Conservation (phyloP, 2,888 invertebrate species). For the Noctua pronuba region DNA sequence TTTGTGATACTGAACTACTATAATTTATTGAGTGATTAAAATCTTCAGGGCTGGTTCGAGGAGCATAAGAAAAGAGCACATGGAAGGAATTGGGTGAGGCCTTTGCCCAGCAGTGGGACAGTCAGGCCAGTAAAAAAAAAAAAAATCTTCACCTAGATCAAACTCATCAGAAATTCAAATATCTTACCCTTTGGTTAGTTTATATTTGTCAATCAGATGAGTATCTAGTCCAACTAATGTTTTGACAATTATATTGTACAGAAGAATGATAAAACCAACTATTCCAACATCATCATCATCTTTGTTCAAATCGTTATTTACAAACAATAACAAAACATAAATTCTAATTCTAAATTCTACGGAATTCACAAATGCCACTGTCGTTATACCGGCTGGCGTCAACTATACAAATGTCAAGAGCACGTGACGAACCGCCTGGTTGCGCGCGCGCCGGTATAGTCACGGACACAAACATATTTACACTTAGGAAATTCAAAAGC, state of each 20-base stretch:
- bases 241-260: not conserved
- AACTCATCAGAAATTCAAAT: not conserved
- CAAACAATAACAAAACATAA: conserved; percentile 30
- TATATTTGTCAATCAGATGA: not conserved
- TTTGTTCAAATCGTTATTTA: not conserved
- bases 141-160: not conserved
- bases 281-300: not conserved
- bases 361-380: conserved; percentile 48
- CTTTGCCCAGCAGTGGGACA: not conserved
- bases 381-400: conserved; percentile 27
- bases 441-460: conserved; percentile 61
- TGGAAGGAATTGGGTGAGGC: no score
- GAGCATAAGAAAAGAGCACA: no score
- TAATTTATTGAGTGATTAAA: not conserved
- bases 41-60: not conserved
- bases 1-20: not conserved
- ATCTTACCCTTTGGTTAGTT: not conserved
- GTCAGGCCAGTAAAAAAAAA: no score
- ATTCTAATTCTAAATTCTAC: conserved; percentile 19
- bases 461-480: conserved; percentile 49
- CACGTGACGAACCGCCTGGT: conserved; percentile 44
- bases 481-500: not conserved
- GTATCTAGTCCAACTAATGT: not conserved
- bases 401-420: conserved; percentile 71
- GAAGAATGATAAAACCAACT: not conserved